Conservation (phyloP, 2,113 vertebrate species). For the Sakesphorus luctuosus region DNA sequence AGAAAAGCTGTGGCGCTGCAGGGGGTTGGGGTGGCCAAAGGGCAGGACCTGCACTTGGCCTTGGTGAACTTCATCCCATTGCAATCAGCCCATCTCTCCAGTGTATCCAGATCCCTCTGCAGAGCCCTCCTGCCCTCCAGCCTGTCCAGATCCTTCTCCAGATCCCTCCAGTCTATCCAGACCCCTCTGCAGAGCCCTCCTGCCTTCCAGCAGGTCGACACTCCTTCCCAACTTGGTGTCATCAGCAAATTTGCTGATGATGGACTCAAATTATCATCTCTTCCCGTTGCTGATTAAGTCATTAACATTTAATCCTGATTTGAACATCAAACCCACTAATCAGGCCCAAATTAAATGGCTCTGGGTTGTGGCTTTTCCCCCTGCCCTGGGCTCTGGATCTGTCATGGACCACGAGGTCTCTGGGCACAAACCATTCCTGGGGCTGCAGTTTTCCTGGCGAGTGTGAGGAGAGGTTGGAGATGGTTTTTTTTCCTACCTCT, state of each 20-base stretch:
- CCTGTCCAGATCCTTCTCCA: too few species aligned
- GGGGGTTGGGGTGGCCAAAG: too few species aligned
- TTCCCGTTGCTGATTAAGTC: slow-evolving; percentile 62
- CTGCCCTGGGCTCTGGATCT: background rate
- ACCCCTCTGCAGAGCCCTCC: too few species aligned
- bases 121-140: too few species aligned
- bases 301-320: slow-evolving; percentile 67
- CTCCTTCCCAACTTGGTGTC: too few species aligned
- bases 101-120: too few species aligned
- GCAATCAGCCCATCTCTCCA: too few species aligned
- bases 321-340: slow-evolving; percentile 55
- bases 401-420: rapidly evolving
- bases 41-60: too few species aligned
- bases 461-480: background rate
- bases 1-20: background rate
- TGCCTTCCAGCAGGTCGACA: too few species aligned
- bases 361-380: background rate
- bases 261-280: slow-evolving; percentile 47
- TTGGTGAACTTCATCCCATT: too few species aligned
- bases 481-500: background rate
- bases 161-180: too few species aligned
- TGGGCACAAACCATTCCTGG: background rate
- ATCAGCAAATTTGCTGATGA: too few species aligned
- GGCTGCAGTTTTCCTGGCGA: background rate
- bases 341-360: slow-evolving; percentile 43